Evolutionary conservation across 2,113 vertebrate species (phyloP), one percentile per base, ranked within the genome.

Genomic region (Corynorhinus townsendii): DNA sequence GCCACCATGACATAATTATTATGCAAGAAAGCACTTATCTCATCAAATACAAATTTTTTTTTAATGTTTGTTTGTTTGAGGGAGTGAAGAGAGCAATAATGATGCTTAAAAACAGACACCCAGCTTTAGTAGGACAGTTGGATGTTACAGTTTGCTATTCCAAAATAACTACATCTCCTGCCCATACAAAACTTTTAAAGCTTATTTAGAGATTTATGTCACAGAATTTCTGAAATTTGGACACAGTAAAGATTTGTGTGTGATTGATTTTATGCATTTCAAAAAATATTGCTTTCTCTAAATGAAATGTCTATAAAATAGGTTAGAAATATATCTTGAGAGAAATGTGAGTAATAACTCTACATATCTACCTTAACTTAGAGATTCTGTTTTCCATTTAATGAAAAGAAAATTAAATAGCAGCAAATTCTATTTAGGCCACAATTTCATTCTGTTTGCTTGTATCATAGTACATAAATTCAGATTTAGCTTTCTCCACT

Each of bases 371-470:
- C 22, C 24, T 77, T 33, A 66, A 71, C 4, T 69, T 72, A 89
- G 5, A 81, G 11, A 15, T 80, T 89, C 38, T 45, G 3, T n/a
- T 77, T 90, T 81, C 43, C 24, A 43, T 24, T 86, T 81, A 77
- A 89, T 40, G 6, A 88, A 91, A 94, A 95, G 10, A 73, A 93
- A 96, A 71, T 93, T 83, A 79, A 91, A 93, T 54, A 33, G 7
- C 17, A 72, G 14, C 66, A 71, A 89, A 93, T 86, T 72, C 3
- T 64, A 59, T 64, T 73, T 81, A 79, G 30, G n/a, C 8, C 12
- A 89, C 59, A 83, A 45, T 54, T 84, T 90, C 33, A 56, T 69
- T 93, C 10, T 84, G 20, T 59, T 26, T 75, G 33, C 19, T 84
- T 85, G 0, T 33, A 56, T 82, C 40, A 86, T 84, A 84, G 4